Conservation (phyloP, 2,113 vertebrate genomes). For the Callaeas wilsoni region DNA sequence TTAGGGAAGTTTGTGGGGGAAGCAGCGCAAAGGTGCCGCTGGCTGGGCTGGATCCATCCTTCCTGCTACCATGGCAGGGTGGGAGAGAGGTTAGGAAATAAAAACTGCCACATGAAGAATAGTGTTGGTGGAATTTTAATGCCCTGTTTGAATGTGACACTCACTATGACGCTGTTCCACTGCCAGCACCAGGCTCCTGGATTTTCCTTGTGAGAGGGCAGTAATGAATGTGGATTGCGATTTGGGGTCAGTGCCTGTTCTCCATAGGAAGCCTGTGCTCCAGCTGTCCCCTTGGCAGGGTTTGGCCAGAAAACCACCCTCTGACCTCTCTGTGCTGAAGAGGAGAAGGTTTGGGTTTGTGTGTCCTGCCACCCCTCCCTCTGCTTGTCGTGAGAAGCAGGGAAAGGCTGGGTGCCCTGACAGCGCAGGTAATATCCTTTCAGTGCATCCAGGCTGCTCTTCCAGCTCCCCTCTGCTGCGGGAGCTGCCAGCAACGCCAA, state of each 20-base stretch:
- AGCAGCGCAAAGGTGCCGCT: fast-evolving
- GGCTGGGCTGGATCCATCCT: not conserved
- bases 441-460: not conserved
- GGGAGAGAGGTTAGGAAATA: not conserved
- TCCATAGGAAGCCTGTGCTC: not conserved
- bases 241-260: not conserved
- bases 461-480: not conserved
- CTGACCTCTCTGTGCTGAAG: too few relatives aligned
- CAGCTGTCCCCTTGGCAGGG: not conserved
- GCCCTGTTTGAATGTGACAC: not conserved
- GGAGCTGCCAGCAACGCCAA: not conserved
- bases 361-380: not conserved
- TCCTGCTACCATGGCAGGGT: not conserved
- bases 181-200: not conserved
- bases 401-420: not conserved
- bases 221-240: not conserved
- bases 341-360: not conserved
- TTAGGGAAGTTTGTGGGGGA: not conserved
- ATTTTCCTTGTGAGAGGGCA: not conserved
- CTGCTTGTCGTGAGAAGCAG: fast-evolving
- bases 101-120: fast-evolving
- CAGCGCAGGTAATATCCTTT: not conserved
- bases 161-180: not conserved
- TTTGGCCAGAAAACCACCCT: not conserved
- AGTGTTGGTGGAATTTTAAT: not conserved